Evolutionary conservation across 2,888 invertebrate species (phyloP), one percentile per base, ranked within the genome.

Genomic region (Allophyes oxyacanthae): DNA sequence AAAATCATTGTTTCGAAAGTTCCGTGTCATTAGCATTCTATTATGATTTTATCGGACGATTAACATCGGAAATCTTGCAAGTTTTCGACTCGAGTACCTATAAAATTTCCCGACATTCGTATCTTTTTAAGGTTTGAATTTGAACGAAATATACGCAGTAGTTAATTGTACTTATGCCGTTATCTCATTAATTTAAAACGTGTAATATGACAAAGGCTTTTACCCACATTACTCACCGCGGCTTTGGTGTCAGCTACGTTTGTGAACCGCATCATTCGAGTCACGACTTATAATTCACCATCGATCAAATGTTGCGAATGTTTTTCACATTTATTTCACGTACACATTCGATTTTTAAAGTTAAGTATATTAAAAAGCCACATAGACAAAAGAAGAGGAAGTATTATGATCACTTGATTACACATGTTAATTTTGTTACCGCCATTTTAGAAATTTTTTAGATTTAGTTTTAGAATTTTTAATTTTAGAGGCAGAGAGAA

Each of bases 1-100:
- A 67, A 67, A 71, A 60, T 55, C 11, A 65, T 71, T 71, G 71
- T 65, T 64, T 14, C 66, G 0, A 59, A 67, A 67, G 66, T 67
- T 67, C 11, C 6, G 60, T 14, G 71, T 54, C 65, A 33, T 53
- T 11, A 53, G 15, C 49, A 38, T 56, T 56, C 57, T 40, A 61
- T 65, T 68, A 62, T 43, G 49, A 57, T 41, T 41, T 55, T 66
- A 51, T 55, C 67, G 45, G 36, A 36, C 40, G 38, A 45, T 67
- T 65, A 55, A 71, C 54, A 52, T 49, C 11, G 50, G 36, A 52
- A 67, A 41, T 26, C 46, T 45, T 55, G 6, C 48, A 59, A 71
- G 40, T 67, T 70, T 65, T 13, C 26, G 48, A 48, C 37, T 67
- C 43, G 15, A 20, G 2, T 20, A 3, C 4, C 20, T 48, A 55